Base-by-base conservation (phyloP, 2,797 vertebrate species). In the Fundulus diaphanus region DNA sequence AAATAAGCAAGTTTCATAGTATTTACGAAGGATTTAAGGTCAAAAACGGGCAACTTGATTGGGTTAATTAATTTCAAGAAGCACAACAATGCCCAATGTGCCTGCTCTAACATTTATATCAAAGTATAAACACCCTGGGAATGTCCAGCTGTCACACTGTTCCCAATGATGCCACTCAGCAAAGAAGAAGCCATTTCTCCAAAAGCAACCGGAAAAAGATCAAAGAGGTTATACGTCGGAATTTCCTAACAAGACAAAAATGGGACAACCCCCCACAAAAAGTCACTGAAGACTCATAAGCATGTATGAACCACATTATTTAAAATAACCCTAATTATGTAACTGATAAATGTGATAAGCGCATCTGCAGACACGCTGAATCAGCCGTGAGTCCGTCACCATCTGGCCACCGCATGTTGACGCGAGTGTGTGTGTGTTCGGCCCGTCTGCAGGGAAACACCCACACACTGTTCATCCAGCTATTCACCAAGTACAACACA, bases 371-470 rank as follows among this genome's bases (percentile, higher is more conserved):
- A 20, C 20, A 63, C 69, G 73, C 73, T 77, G 81, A 83, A 83
- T 89, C 85, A 76, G 71, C 80, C 76, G 65, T 13, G 54, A 85
- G 82, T 81, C 87, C 82, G 85, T 84, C 86, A 78, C 91, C 92
- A 93, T 93, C 89, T 93, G 92, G 92, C 87, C 84, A 72, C 86
- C 72, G 78, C 86, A 84, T 90, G 89, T 81, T 69, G 72, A 76
- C 69, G 76, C 40, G 56, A 59, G 56, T 59, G 81, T 89, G 87
- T 78, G 78, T 77, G 78, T 74, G 77, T 71, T 82, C 71, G 72
- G 80, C 76, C 70, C 1, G 79, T 77, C 79, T 51, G 75, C 3
- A 35, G 16, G 12, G 65, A 82, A 74, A 79, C 82, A 78, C 87
- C 72, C 72, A 75, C 65, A 6, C 8, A 67, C 57, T 69, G 56